Evolutionary conservation across 1,140 invertebrate species (phyloP), one percentile per base, ranked within the genome.

Genomic region (Drosophila takahashii): DNA sequence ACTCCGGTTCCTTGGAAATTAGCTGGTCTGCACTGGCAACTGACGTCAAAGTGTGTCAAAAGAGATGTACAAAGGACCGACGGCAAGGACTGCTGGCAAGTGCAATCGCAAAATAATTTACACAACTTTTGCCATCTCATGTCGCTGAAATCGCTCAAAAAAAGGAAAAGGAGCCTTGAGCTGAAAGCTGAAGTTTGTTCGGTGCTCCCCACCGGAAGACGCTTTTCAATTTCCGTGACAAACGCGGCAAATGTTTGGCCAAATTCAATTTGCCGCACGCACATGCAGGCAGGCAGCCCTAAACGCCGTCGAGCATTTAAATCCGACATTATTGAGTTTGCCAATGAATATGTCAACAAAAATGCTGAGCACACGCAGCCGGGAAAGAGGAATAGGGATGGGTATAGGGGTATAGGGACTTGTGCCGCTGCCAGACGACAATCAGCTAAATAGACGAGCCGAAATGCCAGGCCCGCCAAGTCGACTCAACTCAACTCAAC

Each of bases 341-440:
- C 73, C 84, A 80, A 87, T 89, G 84, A 89, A 89, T 89, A 89
- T 89, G 84, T 89, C 84, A 89, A 90, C 79, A 80, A 78, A 84
- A 83, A 74, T 77, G 76, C 66, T 69, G 48, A 89, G 41, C 56
- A 73, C 81, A 69, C 61, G 57, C 51, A 39, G 39, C 8, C 36
- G 36, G 60, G 41, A 15, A 6, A 18, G 29, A 51, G 44, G 15
- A 16, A 8, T 22, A 32, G 60, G 27, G 9, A 9, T 36, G 26
- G 34, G 26, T 27, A 22, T 7, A 36, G 34, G 22, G 7, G n/a
- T n/a, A n/a, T 16, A 26, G 41, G 15, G 16, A 9, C 32, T 36
- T 15, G 34, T 50, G 58, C 22, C 44, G 9, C 26, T 39, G 26
- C 29, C 51, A 66, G 54, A 73, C 81, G 84, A 86, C 84, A 87